Evolutionary conservation across 2,113 vertebrate genomes (phyloP).

Genomic region (Nannobrachium achirus): DNA sequence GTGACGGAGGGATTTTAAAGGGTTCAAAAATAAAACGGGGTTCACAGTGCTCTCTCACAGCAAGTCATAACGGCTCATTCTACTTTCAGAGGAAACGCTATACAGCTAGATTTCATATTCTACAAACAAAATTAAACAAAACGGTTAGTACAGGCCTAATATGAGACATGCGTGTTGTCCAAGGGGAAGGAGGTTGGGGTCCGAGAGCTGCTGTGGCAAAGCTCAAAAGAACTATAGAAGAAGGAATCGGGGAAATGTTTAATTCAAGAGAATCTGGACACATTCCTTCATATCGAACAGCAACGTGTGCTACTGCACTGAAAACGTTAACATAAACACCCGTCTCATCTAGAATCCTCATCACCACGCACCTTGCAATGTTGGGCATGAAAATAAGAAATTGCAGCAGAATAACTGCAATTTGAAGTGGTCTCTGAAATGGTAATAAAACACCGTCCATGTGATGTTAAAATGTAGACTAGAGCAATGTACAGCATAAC

Average conservation of each 20-base stretch:
- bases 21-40: slow-evolving; percentile 28
- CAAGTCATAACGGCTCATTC: slow-evolving; percentile 37
- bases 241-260: slow-evolving; percentile 3
- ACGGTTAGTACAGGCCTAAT: background rate
- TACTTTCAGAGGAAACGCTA: slow-evolving; percentile 13
- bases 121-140: slow-evolving; percentile 10
- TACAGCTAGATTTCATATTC: background rate
- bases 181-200: slow-evolving; percentile 1
- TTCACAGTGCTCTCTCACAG: slow-evolving; percentile 60
- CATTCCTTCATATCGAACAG: slow-evolving; percentile 56
- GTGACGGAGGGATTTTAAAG: background rate
- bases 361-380: slow-evolving; percentile 2
- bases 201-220: slow-evolving; percentile 32
- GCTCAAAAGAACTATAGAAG: background rate
- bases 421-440: slow-evolving; percentile 1
- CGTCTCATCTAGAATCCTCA: slow-evolving; percentile 12
- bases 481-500: slow-evolving; percentile 3
- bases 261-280: slow-evolving; percentile 29
- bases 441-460: slow-evolving; percentile 5
- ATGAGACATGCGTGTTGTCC: slow-evolving; percentile 3
- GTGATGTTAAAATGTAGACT: background rate
- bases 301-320: background rate
- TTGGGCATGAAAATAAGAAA: background rate
- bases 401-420: background rate
- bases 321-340: slow-evolving; percentile 27